Evolutionary conservation across 2,797 vertebrate species (phyloP), one percentile per base, ranked within the genome.

Genomic region (Austrolebias charrua): DNA sequence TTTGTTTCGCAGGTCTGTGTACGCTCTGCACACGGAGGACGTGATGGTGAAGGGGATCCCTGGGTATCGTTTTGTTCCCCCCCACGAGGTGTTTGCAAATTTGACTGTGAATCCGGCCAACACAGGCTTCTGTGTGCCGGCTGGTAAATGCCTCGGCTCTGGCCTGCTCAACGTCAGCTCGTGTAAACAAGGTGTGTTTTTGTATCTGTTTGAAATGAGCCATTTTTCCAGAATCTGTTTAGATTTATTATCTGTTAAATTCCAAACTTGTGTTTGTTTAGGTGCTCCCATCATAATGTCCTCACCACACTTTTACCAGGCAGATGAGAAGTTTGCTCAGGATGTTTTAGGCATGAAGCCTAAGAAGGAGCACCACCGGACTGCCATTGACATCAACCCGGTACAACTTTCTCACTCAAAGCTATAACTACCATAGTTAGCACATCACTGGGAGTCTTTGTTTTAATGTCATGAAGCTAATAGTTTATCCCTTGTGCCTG

Each of bases 281-380:
- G 98, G 94, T 57, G 97, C 94, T 6, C 97, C 98, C 0, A 96
- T 99, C 81, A 79, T 99, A 52, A 92, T 98, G 83, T 99, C 98
- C 0, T 94, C 95, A 16, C 98, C 98, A 3, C 98, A 99, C 83
- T 99, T 99, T 81, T 98, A 98, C 87, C 94, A 95, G 83, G 95
- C 94, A 1, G 97, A 97, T 71, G 81, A 93, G 24, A 93, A 87
- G 62, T 96, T 86, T 69, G 19, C 92, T 54, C 66, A 91, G 10
- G 94, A 90, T 56, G 81, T 99, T 35, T 78, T 90, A 0, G 96
- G 96, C 66, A 95, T 99, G 93, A 87, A 62, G 6, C 98, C 98
- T 1, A 88, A 79, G 0, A 95, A 96, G 78, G 93, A 96, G 16
- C 71, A 94, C 3, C 96, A 99, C 6, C 90, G 97, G 87, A 96